Conservation (phyloP, 2,113 vertebrate genomes). For the Myanophis thanlyinensis region DNA sequence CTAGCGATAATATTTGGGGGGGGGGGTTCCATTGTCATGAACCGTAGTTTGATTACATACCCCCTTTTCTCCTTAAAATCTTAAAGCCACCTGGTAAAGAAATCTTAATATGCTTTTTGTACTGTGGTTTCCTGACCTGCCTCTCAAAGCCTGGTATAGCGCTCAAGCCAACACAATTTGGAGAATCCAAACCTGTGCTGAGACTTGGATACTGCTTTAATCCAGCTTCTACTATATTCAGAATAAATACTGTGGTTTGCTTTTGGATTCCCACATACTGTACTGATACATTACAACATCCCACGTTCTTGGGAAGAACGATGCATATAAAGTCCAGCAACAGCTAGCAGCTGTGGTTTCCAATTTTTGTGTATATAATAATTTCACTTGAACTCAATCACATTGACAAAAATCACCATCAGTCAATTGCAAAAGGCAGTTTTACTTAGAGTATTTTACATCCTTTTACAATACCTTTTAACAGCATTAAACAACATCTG, state of each 20-base stretch:
- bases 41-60: not conserved
- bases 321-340: not conserved
- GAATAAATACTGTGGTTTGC: not conserved
- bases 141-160: not conserved
- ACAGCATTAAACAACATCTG: not conserved
- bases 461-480: not conserved
- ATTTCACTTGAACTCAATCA: not conserved
- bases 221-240: not conserved
- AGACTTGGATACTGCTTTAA: not conserved
- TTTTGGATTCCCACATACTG: not conserved
- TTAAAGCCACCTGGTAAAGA: not conserved
- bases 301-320: not conserved
- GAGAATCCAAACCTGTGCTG: not conserved
- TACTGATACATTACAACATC: not conserved
- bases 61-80: not conserved
- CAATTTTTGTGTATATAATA: not conserved
- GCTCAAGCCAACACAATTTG: not conserved
- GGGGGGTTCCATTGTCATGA: not conserved
- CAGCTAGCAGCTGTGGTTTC: not conserved
- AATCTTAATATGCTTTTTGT: not conserved
- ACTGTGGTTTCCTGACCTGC: not conserved
- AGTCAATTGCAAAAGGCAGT: not conserved
- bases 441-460: not conserved
- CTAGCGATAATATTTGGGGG: not conserved
- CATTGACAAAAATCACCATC: not conserved